These are phyloP conservation scores for Urosaurus nigricauda DNA, from an alignment of 2,797 vertebrate genomes.

Conservation along the genomic window DNA sequence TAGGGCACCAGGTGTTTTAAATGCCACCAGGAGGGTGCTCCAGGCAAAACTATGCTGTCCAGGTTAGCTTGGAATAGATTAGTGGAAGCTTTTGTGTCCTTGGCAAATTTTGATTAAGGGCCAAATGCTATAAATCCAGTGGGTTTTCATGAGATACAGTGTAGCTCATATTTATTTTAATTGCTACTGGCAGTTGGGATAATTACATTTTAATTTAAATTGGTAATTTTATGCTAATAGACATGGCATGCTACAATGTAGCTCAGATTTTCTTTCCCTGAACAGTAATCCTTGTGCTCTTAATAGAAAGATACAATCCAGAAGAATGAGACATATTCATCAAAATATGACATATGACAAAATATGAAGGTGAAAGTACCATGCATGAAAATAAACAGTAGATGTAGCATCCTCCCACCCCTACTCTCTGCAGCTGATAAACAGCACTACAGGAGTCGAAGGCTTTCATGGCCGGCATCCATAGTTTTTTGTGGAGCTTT, in stretches of 20 bases:
- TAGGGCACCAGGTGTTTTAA: constrained; percentile 82
- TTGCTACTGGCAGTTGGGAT: constrained; percentile 76
- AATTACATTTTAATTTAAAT: constrained; percentile 85
- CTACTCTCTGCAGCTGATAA: no score
- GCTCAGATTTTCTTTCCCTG: constrained; percentile 60
- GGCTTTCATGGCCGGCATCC: no score
- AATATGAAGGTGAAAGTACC: constrained; percentile 40
- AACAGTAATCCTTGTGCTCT: constrained; percentile 59
- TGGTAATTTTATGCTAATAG: constrained; percentile 81
- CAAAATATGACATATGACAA: not conserved
- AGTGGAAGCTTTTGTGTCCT: constrained; percentile 80
- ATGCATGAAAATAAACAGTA: constrained; percentile 63
- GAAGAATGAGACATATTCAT: constrained; percentile 25
- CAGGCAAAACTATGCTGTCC: constrained; percentile 78
- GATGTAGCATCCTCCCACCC: not conserved
- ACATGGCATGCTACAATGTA: constrained; percentile 56
- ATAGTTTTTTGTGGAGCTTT: no score
- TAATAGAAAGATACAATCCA: constrained; percentile 52
- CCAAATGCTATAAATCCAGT: constrained; percentile 78
- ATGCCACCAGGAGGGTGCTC: constrained; percentile 83
- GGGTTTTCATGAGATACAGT: constrained; percentile 77
- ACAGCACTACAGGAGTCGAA: no score
- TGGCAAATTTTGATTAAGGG: constrained; percentile 83
- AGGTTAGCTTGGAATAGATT: constrained; percentile 80
- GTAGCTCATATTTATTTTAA: constrained; percentile 68